These are phyloP conservation scores for Cryptocephalus primarius DNA, from an alignment of 2,888 invertebrate species.

Conservation along the genomic window DNA sequence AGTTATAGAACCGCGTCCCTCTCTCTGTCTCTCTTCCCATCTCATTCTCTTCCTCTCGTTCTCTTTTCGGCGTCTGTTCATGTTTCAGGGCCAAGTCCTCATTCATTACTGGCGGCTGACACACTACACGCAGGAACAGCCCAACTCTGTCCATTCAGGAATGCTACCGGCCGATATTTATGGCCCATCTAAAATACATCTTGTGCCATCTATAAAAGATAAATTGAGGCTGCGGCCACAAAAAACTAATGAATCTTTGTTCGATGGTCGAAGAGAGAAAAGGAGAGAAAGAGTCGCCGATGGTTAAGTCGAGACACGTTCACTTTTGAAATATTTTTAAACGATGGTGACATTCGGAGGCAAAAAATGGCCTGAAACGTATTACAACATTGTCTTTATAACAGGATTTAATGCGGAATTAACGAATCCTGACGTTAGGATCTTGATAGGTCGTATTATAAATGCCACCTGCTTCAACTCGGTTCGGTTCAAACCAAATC, in stretches of 20 bases:
- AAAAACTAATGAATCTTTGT: slow-evolving; percentile 19
- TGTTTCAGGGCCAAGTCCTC: slow-evolving; percentile 21
- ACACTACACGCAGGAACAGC: slow-evolving; percentile 32
- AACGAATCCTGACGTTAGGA: no score
- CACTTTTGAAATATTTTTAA: neutral
- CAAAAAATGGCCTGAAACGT: no score
- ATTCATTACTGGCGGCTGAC: slow-evolving; percentile 31
- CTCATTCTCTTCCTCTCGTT: slow-evolving; percentile 3
- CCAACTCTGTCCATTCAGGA: slow-evolving; percentile 31
- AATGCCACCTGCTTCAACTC: no score
- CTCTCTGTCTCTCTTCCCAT: no score
- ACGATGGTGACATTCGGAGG: neutral
- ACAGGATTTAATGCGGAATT: no score
- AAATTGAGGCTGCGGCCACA: slow-evolving; percentile 21
- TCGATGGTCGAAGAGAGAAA: slow-evolving; percentile 5
- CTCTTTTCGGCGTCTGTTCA: slow-evolving; percentile 9
- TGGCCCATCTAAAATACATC: slow-evolving; percentile 30
- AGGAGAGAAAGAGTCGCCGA: neutral
- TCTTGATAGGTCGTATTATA: no score
- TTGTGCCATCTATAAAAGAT: slow-evolving; percentile 29
- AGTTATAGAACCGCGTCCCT: no score
- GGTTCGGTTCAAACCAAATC: no score
- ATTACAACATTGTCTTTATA: no score
- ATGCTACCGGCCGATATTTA: slow-evolving; percentile 34
- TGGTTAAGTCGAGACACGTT: neutral